phyloP scores from a whole-genome alignment of 53 echinoderm and acorn worm species.

The Pentamera pediparva region DNA sequence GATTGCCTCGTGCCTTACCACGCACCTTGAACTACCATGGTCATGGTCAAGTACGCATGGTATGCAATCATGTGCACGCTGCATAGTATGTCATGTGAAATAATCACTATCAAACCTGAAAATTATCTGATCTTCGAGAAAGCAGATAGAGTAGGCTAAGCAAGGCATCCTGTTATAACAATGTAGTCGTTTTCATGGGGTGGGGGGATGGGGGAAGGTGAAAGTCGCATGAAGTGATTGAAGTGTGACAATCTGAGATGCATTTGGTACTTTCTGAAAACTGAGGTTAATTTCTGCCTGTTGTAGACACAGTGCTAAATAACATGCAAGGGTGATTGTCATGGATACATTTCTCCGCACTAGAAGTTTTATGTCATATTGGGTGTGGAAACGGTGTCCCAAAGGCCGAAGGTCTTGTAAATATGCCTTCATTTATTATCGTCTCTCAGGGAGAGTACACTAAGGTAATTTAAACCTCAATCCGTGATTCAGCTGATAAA shows the following conservation, averaged over 20 bases:
- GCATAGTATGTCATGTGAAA: neutral
- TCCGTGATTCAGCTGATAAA: no score
- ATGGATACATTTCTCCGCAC: neutral
- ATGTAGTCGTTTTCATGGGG: neutral
- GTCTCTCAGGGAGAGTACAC: no score
- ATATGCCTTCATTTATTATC: no score
- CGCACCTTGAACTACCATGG: neutral
- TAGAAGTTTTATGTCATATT: neutral
- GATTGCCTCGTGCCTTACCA: conserved; percentile 11
- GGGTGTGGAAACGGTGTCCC: neutral
- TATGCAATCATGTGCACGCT: neutral
- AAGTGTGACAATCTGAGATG: conserved; percentile 6
- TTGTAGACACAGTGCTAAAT: neutral
- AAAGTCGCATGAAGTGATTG: neutral
- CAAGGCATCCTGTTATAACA: neutral
- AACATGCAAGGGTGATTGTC: neutral
- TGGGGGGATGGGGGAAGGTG: neutral
- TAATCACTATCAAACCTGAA: neutral
- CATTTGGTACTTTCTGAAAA: neutral
- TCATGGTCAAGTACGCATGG: neutral
- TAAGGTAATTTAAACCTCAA: no score
- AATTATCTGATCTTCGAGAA: neutral
- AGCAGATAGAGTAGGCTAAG: neutral
- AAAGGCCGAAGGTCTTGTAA: no score
- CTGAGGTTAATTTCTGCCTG: neutral